Conservation (phyloP, 2,888 invertebrate genomes). For the Scaptomyza flava region DNA sequence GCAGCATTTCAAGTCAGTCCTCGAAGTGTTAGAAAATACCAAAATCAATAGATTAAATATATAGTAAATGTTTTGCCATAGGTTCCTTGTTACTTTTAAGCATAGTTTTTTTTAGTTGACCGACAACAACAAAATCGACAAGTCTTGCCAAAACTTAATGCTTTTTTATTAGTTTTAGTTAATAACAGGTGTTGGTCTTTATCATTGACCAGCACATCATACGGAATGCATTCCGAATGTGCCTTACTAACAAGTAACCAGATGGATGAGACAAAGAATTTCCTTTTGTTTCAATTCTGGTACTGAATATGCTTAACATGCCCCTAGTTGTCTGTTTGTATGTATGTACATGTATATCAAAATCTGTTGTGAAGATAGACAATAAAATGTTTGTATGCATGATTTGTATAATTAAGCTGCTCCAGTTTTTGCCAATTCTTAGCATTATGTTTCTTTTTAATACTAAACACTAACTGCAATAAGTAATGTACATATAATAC, state of each 20-base stretch:
- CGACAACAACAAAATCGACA: slow-evolving; percentile 81
- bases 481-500: slow-evolving; percentile 46
- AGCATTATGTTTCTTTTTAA: slow-evolving; percentile 10
- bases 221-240: slow-evolving; percentile 82
- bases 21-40: slow-evolving; percentile 39
- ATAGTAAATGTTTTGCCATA: slow-evolving; percentile 42
- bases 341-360: slow-evolving; percentile 19
- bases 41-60: slow-evolving; percentile 21
- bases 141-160: slow-evolving; percentile 81
- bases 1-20: slow-evolving; percentile 62
- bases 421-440: slow-evolving; percentile 20
- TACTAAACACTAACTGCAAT: slow-evolving; percentile 29
- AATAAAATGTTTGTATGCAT: slow-evolving; percentile 58
- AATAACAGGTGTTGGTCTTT: slow-evolving; percentile 5
- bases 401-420: slow-evolving; percentile 57
- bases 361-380: slow-evolving; percentile 78
- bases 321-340: slow-evolving; percentile 24
- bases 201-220: neutral
- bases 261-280: slow-evolving; percentile 4
- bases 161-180: slow-evolving; percentile 27
- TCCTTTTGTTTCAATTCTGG: slow-evolving; percentile 16
- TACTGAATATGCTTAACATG: slow-evolving; percentile 9
- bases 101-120: slow-evolving; percentile 40
- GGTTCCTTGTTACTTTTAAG: slow-evolving; percentile 67
- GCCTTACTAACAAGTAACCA: slow-evolving; percentile 67